Conservation (phyloP, 2,797 vertebrate species). For the Buphagus erythrorhynchus region DNA sequence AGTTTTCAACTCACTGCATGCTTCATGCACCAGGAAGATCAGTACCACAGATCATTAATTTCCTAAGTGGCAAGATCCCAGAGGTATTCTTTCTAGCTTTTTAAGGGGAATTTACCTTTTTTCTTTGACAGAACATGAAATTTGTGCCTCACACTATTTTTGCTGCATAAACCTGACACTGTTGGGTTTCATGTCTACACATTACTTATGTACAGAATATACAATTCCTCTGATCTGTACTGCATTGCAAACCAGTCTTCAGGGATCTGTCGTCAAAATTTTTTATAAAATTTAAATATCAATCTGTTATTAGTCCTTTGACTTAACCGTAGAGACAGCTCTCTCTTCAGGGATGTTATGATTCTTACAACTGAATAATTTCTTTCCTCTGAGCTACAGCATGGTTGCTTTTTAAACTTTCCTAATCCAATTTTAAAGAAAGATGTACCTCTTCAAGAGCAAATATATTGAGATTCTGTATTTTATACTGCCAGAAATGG, state of each 20-base stretch:
- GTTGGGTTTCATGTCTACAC: background rate
- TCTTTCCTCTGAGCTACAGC: background rate
- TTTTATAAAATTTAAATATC: background rate
- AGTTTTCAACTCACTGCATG: constrained; percentile 89
- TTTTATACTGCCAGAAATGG: background rate
- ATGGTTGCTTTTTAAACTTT: background rate
- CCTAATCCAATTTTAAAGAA: background rate
- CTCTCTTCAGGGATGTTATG: background rate
- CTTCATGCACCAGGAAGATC: constrained; percentile 95
- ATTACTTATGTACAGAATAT: background rate
- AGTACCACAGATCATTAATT: constrained; percentile 91
- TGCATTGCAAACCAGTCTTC: background rate
- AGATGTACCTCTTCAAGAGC: background rate
- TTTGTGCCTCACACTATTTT: background rate
- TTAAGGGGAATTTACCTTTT: background rate
- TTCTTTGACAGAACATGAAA: background rate
- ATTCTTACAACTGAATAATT: background rate
- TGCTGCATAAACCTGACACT: background rate
- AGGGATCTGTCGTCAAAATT: background rate
- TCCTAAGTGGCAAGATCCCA: constrained; percentile 85
- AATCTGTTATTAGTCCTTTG: background rate
- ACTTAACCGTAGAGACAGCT: background rate
- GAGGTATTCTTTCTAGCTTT: constrained; percentile 75
- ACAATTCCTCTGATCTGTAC: background rate
- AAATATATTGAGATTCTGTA: background rate